These are phyloP conservation scores for Arbacia lixula DNA, from an alignment of 53 echinoderm and acorn worm species.

Conservation along the genomic window DNA sequence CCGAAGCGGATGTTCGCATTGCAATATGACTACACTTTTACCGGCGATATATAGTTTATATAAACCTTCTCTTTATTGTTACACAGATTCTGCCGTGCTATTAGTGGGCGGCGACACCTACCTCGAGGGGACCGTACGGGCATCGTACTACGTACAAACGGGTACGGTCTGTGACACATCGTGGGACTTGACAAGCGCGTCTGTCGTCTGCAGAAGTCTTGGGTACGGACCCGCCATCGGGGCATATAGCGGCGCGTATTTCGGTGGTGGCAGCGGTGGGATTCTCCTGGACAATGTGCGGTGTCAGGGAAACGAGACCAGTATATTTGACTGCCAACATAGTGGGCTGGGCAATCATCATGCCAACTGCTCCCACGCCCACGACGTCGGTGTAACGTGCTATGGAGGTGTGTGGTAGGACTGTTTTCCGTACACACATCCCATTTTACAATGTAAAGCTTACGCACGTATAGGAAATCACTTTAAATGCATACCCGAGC, in stretches of 20 bases:
- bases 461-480: no score
- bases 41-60: no score
- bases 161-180: slow-evolving; percentile 20
- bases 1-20: no score
- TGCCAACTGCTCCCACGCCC: slow-evolving; percentile 15
- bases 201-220: slow-evolving; percentile 36
- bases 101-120: slow-evolving; percentile 22
- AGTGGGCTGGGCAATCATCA: slow-evolving; percentile 6
- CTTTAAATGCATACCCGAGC: no score
- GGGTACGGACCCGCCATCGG: slow-evolving; percentile 25
- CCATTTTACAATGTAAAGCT: no score
- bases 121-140: slow-evolving; percentile 5
- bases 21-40: no score
- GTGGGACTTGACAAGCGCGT: slow-evolving; percentile 17
- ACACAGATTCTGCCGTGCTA: slow-evolving; percentile 23
- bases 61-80: no score
- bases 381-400: slow-evolving; percentile 16
- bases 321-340: slow-evolving; percentile 15
- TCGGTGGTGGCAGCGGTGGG: background rate
- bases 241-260: background rate
- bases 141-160: background rate
- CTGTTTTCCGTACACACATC: no score
- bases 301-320: slow-evolving; percentile 18
- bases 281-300: slow-evolving; percentile 12
- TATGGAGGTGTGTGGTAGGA: no score